phyloP scores from a whole-genome alignment of 2,113 vertebrate species.

The Odobenus rosmarus region DNA sequence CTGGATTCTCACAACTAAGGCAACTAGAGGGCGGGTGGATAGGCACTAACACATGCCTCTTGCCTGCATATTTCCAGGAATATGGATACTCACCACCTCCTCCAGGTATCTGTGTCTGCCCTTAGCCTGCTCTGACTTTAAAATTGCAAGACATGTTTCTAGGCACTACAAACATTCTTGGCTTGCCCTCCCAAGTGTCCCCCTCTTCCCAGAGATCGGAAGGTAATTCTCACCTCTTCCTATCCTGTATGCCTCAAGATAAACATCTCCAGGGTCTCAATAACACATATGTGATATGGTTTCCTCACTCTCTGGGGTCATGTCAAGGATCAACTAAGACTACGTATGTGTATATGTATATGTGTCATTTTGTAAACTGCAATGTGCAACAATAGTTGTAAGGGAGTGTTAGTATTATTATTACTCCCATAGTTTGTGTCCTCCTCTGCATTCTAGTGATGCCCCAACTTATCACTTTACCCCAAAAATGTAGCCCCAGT shows the following conservation, averaged over 20 bases:
- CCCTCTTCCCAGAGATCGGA: background rate
- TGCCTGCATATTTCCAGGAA: background rate
- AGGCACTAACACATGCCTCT: background rate
- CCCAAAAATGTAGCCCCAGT: background rate
- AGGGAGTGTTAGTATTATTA: background rate
- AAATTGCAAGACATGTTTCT: background rate
- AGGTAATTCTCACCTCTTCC: background rate
- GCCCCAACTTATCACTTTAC: background rate
- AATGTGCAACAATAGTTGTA: background rate
- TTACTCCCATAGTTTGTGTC: background rate
- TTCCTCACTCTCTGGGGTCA: background rate
- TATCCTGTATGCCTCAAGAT: background rate
- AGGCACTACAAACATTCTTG: background rate
- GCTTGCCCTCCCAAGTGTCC: background rate
- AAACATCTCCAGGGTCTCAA: background rate
- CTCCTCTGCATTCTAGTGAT: background rate
- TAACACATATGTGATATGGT: background rate
- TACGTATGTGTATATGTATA: background rate
- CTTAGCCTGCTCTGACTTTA: background rate
- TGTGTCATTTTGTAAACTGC: background rate
- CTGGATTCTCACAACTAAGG: background rate
- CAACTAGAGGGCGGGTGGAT: background rate
- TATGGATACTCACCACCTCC: background rate
- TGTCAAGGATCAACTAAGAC: background rate
- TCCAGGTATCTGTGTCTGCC: background rate